Percentiles rank a stretch among this genome's conserved stretches.
Conservation (phyloP, 2,888 invertebrate genomes). For the Lepidocyrtoides sp. region DNA sequence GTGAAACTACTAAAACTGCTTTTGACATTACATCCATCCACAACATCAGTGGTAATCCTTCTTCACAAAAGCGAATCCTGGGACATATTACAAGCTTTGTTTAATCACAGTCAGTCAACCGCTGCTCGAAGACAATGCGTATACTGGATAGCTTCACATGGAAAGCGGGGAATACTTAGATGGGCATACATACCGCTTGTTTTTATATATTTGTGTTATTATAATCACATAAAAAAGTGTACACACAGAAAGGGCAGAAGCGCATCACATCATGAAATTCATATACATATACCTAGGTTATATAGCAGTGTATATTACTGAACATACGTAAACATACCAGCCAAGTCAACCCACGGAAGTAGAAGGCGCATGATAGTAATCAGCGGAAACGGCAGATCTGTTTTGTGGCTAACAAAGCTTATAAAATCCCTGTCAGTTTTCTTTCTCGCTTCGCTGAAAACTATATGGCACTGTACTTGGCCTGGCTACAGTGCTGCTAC, state of each 20-base stretch:
- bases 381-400: slow-evolving; percentile 73
- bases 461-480: slow-evolving; percentile 35
- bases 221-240: no score
- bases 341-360: slow-evolving; percentile 56
- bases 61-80: slow-evolving; percentile 53
- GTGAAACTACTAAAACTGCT: slow-evolving; percentile 42
- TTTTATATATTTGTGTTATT: no score
- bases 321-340: not conserved
- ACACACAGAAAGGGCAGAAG: not conserved
- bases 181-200: not conserved
- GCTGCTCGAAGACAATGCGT: slow-evolving; percentile 44
- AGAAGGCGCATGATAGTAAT: slow-evolving; percentile 61
- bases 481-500: no score
- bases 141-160: not conserved
- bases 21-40: slow-evolving; percentile 53
- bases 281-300: no score
- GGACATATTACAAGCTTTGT: slow-evolving; percentile 63
- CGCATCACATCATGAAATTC: not conserved
- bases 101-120: slow-evolving; percentile 64
- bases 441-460: slow-evolving; percentile 62
- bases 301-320: not conserved
- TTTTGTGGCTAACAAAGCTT: slow-evolving; percentile 79
- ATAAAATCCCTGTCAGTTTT: slow-evolving; percentile 76
- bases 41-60: slow-evolving; percentile 54
- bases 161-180: not conserved